These are phyloP conservation scores for Gymnoscopelus microlampas DNA, from an alignment of 2,797 vertebrate species.

Conservation along the genomic window DNA sequence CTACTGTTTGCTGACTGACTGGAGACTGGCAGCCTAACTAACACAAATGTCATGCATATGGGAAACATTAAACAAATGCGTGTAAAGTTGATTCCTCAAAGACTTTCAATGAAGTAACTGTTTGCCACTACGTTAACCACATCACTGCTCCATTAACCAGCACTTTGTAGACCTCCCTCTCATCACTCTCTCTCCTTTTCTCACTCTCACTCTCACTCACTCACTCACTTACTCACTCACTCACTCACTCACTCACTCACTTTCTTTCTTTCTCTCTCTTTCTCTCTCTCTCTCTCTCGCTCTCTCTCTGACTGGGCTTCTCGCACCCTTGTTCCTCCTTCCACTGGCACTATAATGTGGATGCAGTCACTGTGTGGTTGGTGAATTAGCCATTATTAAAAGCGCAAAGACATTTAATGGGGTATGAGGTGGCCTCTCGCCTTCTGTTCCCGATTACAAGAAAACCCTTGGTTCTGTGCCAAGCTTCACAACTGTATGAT, in stretches of 20 bases:
- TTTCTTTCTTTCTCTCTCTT: background rate
- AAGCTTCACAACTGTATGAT: slow-evolving; percentile 16
- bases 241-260: background rate
- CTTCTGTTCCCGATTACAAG: slow-evolving; percentile 48
- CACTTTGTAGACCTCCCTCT: slow-evolving; percentile 16
- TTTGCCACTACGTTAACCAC: slow-evolving; percentile 21
- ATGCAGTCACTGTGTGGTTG: slow-evolving; percentile 1
- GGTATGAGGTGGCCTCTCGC: slow-evolving; percentile 31
- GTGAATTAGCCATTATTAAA: slow-evolving; percentile 24
- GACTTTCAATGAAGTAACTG: slow-evolving; percentile 19
- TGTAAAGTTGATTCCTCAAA: slow-evolving; percentile 40
- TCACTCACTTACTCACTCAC: background rate
- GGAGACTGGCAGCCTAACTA: slow-evolving; percentile 19
- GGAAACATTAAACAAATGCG: slow-evolving; percentile 37
- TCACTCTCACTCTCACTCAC: background rate
- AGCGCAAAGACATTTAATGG: slow-evolving; percentile 37
- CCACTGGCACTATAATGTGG: slow-evolving; percentile 3
- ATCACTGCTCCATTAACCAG: slow-evolving; percentile 1
- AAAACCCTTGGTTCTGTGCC: slow-evolving; percentile 27
- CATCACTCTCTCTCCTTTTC: background rate
- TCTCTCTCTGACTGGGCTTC: background rate
- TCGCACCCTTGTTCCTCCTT: background rate
- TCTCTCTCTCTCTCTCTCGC: background rate
- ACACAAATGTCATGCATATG: slow-evolving; percentile 14
- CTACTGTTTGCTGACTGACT: slow-evolving; percentile 4